Evolutionary conservation across 2,113 vertebrate species (phyloP), one percentile per base, ranked within the genome.

Genomic region (Serinus canaria): DNA sequence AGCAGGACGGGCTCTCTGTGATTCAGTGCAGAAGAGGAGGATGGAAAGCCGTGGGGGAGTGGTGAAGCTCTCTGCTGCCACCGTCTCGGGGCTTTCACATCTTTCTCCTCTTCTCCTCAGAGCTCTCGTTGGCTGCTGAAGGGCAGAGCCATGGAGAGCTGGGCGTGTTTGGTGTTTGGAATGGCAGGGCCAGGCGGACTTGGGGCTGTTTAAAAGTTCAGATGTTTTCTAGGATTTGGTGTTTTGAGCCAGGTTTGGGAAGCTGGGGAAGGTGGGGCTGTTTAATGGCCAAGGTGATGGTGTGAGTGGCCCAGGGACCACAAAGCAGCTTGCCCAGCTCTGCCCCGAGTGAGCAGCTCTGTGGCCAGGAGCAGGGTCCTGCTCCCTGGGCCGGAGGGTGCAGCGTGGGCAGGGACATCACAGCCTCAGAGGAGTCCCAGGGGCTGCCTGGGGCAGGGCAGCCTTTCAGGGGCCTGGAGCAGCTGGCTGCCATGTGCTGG

Each of bases 171-270:
- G 44, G 18, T 0, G 0, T 73, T 90, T 89, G 88, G 89, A 96
- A 95, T 79, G 41, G 93, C 91, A 97, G 92, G 93, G 53, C 77
- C 17, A 20, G 12, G 39, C 31, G 49, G 92, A 88, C 87, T 87
- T 62, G 86, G 76, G 87, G 87, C 66, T 96, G 83, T 96, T 95
- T 95, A 64, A 69, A 86, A 96, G 92, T 80, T 83, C 87, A 2
- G 74, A 83, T 83, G 74, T 95, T 87, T 83, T 95, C 83, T 70
- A 96, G 69, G 10, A 63, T 56, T 82, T 80, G 73, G 63, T 92
- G 66, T 76, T 95, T 91, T 93, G 93, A 91, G 44, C 44, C 44
- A 46, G 84, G 31, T 83, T 56, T 94, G 88, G 96, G 89, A 52
- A 90, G 89, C 90, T 56, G 90, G 88, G 88, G 53, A 70, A 72